Conservation (phyloP, 2,797 vertebrate species). For the Pteropus rufus region DNA sequence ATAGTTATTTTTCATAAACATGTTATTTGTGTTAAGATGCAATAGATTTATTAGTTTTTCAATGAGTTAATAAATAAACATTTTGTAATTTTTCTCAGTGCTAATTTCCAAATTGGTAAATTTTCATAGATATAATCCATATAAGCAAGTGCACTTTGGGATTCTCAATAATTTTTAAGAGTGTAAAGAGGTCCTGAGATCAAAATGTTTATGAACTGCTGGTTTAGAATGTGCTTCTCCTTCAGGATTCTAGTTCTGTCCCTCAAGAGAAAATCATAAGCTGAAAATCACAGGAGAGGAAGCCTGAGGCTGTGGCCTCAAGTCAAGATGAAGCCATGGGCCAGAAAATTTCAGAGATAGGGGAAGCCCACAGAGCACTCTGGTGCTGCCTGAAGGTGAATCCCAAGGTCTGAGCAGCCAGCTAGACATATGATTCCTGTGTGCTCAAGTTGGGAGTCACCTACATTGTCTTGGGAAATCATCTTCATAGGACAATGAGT, state of each 20-base stretch:
- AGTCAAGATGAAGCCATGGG: background rate
- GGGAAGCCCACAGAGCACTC: background rate
- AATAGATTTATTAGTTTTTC: background rate
- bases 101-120: slow-evolving; percentile 9
- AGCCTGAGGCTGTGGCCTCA: background rate
- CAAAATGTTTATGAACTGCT: background rate
- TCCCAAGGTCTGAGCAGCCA: background rate
- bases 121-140: background rate
- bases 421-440: background rate
- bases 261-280: background rate
- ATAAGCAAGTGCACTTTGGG: background rate
- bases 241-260: background rate
- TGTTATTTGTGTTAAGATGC: background rate
- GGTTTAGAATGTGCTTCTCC: background rate
- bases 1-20: background rate
- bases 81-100: slow-evolving; percentile 1
- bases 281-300: background rate
- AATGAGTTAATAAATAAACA: background rate
- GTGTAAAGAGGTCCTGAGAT: background rate
- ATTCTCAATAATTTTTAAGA: background rate
- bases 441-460: background rate
- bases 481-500: slow-evolving; percentile 37
- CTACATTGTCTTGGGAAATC: background rate
- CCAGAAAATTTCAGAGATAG: background rate
- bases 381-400: background rate